Evolutionary conservation across 1,140 invertebrate species (phyloP), one percentile per base, ranked within the genome.

Genomic region (Pemphigus obesinymphae): DNA sequence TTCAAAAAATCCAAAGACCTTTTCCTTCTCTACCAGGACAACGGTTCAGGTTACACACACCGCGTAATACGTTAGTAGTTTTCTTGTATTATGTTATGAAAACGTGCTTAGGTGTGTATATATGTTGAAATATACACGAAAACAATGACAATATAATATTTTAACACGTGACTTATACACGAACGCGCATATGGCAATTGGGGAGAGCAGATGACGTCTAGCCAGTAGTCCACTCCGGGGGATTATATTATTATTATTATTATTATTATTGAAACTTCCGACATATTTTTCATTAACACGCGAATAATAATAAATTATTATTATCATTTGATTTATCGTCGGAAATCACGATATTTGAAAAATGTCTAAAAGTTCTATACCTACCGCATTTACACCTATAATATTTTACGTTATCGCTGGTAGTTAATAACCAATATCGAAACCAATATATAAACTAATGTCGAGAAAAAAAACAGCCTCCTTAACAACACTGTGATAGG

Each of bases 201-300:
- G n/a, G n/a, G n/a, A n/a, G n/a, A 61, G 34, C 75, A 78, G 75
- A 78, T 78, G 75, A 78, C 75, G 53, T 78, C 53, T 55, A 45
- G 40, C 40, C 23, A 43, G 75, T n/a, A n/a, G n/a, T 26, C 53
- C 1, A 75, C 34, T 8, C 68, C 20, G 53, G n/a, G 53, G 50
- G 31, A 37, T n/a, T n/a, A n/a, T n/a, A n/a, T n/a, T n/a, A n/a
- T n/a, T n/a, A n/a, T n/a, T 66, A 66, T 40, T 66, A 3, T 66
- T 37, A 40, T 68, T 20, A 11, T 17, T 55, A 43, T 78, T 40
- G 50, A 43, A 78, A 78, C 53, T 31, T 34, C 26, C 10, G 34
- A 23, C 34, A 34, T 29, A 43, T 75, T 75, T 78, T 78, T 78
- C 34, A 78, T 78, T 40, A 61, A 78, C 75, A 40, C 34, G 17